Base-by-base conservation (phyloP, 2,797 vertebrate species). In the Poeciliopsis presidionis region DNA sequence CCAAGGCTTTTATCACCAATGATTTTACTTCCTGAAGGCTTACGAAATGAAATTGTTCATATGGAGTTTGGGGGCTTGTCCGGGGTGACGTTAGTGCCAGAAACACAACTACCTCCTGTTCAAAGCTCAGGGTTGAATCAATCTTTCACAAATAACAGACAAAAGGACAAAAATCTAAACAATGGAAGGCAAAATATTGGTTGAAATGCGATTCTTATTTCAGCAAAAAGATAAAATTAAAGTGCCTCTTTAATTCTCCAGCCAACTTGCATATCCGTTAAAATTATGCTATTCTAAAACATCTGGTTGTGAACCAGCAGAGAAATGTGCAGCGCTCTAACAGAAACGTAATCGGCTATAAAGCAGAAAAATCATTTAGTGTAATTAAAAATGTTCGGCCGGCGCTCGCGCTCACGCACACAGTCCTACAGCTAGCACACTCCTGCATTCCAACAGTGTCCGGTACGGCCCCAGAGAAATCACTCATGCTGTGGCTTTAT, bases 401-500 rank as follows among this genome's bases (percentile, higher is more conserved):
- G 76, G 51, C 46, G 45, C 69, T 74, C 69, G 28, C 79, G 45
- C 69, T 74, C 69, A 28, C 79, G 61, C 72, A 76, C 74, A 63
- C 53, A 79, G n/a, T 80, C 80, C 77, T 55, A 85, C 74, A 33
- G 76, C 41, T 72, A 71, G 78, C 72, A 80, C 84, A 84, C 86
- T 88, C 86, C 86, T 88, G 53, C 80, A 72, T 63, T 20, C 70
- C 79, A 83, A 65, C 71, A 74, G 72, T 22, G 13, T 83, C 78
- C 46, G 13, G 67, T 79, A 70, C 83, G 77, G 77, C 81, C 82
- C 47, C 75, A 72, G 78, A 57, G 61, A 75, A 84, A 79, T 82
- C 90, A 91, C 83, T 91, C 90, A 89, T 87, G 86, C 81, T 82
- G 73, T 73, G 83, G 79, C 78, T 74, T 65, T 82, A 78, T 77